Evolutionary conservation across 2,888 invertebrate species (phyloP).

Genomic region (Thelaira solivaga): DNA sequence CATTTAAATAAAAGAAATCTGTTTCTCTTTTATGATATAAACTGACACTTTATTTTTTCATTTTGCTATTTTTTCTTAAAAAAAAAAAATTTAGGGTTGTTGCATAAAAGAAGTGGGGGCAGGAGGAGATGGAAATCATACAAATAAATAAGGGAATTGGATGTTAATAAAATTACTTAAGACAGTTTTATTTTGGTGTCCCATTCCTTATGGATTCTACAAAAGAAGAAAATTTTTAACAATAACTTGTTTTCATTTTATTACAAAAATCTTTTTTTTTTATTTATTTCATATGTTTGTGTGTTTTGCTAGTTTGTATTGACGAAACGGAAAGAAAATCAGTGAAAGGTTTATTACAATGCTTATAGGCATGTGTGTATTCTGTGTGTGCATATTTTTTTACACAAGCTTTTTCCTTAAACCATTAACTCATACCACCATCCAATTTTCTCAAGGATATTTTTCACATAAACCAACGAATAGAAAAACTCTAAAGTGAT

Average conservation of each 20-base stretch:
- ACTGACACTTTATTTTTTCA: constrained; percentile 41
- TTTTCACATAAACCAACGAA: constrained; percentile 54
- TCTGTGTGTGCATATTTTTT: constrained; percentile 8
- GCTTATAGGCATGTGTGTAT: neutral
- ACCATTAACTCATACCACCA: constrained; percentile 24
- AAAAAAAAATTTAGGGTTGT: neutral
- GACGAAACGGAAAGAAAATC: constrained; percentile 39
- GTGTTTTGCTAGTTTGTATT: no score
- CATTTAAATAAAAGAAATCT: constrained; percentile 64
- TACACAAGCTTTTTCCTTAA: constrained; percentile 40
- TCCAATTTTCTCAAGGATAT: constrained; percentile 63
- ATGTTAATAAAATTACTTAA: constrained; percentile 57
- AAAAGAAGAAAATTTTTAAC: constrained; percentile 23
- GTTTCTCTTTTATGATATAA: constrained; percentile 67
- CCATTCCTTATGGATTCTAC: constrained; percentile 36
- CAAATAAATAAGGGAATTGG: constrained; percentile 39
- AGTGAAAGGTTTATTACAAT: constrained; percentile 38
- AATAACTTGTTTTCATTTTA: constrained; percentile 50
- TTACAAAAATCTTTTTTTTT: neutral
- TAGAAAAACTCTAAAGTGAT: constrained; percentile 68
- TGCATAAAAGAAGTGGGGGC: neutral
- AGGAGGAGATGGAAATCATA: constrained; percentile 1
- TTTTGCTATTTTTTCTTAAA: constrained; percentile 16
- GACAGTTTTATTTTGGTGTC: constrained; percentile 41
- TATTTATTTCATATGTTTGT: no score